Percentiles rank a stretch among this genome's conserved stretches.
Conservation (phyloP, 2,888 invertebrate genomes). For the Nudaria mundana region DNA sequence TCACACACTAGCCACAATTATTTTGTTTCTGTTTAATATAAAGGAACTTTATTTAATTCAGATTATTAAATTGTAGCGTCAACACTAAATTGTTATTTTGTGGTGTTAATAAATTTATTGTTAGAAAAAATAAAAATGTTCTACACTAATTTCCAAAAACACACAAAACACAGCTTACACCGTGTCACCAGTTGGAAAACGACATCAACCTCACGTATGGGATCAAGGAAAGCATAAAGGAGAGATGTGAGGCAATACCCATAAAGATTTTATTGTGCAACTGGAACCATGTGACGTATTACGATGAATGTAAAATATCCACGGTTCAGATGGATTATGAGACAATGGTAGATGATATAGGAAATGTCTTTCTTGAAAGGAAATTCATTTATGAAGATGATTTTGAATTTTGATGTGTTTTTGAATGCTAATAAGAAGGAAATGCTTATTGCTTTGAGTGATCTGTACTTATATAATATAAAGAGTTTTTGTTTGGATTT, state of each 20-base stretch:
- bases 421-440: conserved; percentile 2
- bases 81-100: no score
- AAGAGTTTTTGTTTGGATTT: no score
- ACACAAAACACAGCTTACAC: conserved; percentile 16
- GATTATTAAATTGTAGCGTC: no score
- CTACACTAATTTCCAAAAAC: no score
- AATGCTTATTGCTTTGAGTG: background rate
- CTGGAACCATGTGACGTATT: conserved; percentile 46
- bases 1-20: no score
- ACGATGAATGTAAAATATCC: conserved; percentile 61
- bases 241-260: conserved; percentile 60
- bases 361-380: no score
- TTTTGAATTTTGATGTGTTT: conserved; percentile 7
- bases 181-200: conserved; percentile 32
- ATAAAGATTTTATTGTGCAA: conserved; percentile 67
- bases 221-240: conserved; percentile 50
- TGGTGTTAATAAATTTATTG: no score
- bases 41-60: no score
- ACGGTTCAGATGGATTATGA: conserved; percentile 59
- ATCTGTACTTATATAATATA: no score
- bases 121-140: no score
- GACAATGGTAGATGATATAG: conserved; percentile 57
- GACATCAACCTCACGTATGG: conserved; percentile 30
- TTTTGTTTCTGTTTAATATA: no score
- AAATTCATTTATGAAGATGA: conserved; percentile 5